phyloP scores from a whole-genome alignment of 2,888 invertebrate genomes.

The Conus canariensis region DNA sequence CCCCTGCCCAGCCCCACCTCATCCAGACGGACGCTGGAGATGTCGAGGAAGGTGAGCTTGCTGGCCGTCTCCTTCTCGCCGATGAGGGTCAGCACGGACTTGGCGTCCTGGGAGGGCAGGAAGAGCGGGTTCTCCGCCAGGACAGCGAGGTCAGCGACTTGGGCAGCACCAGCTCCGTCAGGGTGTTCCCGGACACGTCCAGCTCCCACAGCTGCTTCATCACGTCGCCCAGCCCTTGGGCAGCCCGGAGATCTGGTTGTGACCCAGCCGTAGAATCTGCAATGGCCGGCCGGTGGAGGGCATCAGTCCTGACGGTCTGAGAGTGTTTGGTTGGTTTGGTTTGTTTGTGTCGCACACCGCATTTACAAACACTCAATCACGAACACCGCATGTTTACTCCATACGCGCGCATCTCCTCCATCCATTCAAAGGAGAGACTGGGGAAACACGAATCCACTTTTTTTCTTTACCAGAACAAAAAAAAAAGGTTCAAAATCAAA shows the following conservation, averaged over 20 bases:
- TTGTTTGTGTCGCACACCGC: no score
- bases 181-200: constrained; percentile 68
- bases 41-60: constrained; percentile 65
- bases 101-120: constrained; percentile 62
- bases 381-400: no score
- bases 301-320: no score
- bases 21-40: constrained; percentile 68
- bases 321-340: no score
- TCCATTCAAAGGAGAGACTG: no score
- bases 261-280: constrained; percentile 38
- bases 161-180: constrained; percentile 59
- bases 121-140: constrained; percentile 70
- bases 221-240: constrained; percentile 66
- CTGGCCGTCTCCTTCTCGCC: constrained; percentile 67
- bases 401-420: no score
- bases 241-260: constrained; percentile 67
- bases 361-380: no score
- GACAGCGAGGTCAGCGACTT: constrained; percentile 43
- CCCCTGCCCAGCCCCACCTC: constrained; percentile 24
- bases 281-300: no score
- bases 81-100: constrained; percentile 62
- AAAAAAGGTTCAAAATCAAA: no score
- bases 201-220: constrained; percentile 67
- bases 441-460: no score
- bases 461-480: no score